phyloP scores from a whole-genome alignment of 2,888 invertebrate species.

The Eupsilia transversa region DNA sequence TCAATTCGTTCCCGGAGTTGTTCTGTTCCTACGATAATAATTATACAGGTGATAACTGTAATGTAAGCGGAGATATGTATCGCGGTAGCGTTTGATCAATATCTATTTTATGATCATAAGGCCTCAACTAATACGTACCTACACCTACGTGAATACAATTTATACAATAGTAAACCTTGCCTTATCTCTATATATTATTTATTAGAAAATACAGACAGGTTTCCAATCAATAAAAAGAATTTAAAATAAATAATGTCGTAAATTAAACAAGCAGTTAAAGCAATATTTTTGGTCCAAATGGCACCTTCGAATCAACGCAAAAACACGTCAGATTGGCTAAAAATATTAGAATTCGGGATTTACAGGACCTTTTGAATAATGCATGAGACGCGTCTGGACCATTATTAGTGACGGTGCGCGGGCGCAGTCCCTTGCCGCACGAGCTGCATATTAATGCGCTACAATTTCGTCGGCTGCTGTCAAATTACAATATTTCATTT shows the following conservation, averaged over 20 bases:
- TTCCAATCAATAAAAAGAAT: conserved; percentile 14
- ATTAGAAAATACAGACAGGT: conserved; percentile 14
- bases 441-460: conserved; percentile 88
- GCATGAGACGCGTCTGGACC: conserved; percentile 81
- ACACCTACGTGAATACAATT: conserved; percentile 46
- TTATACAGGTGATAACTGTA: conserved; percentile 81
- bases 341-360: conserved; percentile 80
- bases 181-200: conserved; percentile 32
- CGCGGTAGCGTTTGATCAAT: conserved; percentile 70
- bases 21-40: conserved; percentile 79
- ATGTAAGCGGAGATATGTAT: conserved; percentile 71
- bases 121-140: conserved; percentile 30
- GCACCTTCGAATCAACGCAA: conserved; percentile 51
- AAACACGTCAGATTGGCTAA: conserved; percentile 71
- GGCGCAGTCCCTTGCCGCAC: conserved; percentile 82
- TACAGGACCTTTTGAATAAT: conserved; percentile 85
- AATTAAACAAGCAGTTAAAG: neutral
- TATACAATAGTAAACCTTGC: conserved; percentile 27
- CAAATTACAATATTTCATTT: conserved; percentile 81
- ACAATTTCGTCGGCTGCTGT: conserved; percentile 79
- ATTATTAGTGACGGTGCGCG: conserved; percentile 83
- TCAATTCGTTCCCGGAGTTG: conserved; percentile 79
- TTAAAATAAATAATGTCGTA: neutral
- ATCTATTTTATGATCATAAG: conserved; percentile 64
- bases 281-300: neutral